Base-by-base conservation (phyloP, 2,113 vertebrate species). In the Lophochroa leadbeateri region DNA sequence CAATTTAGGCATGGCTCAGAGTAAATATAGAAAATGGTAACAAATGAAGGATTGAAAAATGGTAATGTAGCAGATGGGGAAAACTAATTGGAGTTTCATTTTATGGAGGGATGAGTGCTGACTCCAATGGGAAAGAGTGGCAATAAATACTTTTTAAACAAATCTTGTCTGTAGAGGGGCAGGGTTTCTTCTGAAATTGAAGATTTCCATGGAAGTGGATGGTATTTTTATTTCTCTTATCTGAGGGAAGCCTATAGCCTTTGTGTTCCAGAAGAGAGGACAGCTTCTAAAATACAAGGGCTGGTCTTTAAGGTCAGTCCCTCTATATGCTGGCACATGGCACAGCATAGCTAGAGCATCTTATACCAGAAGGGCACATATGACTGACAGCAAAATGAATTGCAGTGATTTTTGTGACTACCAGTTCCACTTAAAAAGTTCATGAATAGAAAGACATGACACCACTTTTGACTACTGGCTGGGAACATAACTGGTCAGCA, bases 301-400 rank as follows among this genome's bases (percentile, higher is more conserved):
- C 6, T 58, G 10, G 4, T 61, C 24, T 79, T 63, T 86, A 47
- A 46, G 7, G 10, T 15, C 24, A 53, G 19, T 31, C 4, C 9
- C 29, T 84, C 10, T n/a, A 24, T 24, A 6, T 6, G 10, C 2
- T 25, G n/a, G 21, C 4, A 1, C 3, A 7, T 13, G 41, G 16
- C 1, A 20, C 17, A 50, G 15, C 31, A 17, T 4, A 58, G 13
- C 2, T 58, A 16, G 2, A 90, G 8, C 8, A 13, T 39, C 29
- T 25, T 50, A 29, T 19, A 52, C 2, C 0, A 0, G 27, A 44
- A 58, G 4, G 7, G 3, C 15, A 27, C 1, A 1, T 31, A 17
- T 10, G 5, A 24, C 24, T 47, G 14, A 50, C 2, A 78, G 3
- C 5, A 91, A 74, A 91, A 82, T 2, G 0, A 63, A 47, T 17